phyloP scores from a whole-genome alignment of 2,797 vertebrate genomes.

The Xenopus petersii region DNA sequence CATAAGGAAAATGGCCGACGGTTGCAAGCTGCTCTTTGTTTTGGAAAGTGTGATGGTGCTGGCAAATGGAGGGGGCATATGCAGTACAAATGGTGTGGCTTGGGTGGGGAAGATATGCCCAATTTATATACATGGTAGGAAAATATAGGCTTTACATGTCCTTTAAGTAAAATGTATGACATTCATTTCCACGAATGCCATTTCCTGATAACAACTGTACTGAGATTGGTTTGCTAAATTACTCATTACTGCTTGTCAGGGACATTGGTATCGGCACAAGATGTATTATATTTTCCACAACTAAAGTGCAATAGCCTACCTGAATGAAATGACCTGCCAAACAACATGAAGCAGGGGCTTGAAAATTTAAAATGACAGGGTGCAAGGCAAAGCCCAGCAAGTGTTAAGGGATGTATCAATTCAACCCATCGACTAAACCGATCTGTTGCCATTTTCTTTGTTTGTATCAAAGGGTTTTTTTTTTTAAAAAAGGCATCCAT shows the following conservation, averaged over 20 bases:
- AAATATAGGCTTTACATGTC: too few species aligned
- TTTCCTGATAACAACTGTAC: slow-evolving; percentile 1
- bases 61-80: too few species aligned
- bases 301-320: slow-evolving; percentile 6
- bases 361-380: neutral
- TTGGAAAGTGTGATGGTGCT: too few species aligned
- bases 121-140: too few species aligned
- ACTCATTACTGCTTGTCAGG: slow-evolving; percentile 14
- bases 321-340: slow-evolving; percentile 40
- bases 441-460: too few species aligned
- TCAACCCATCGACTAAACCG: too few species aligned
- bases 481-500: too few species aligned
- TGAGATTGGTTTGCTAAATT: slow-evolving; percentile 17
- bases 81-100: too few species aligned
- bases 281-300: neutral
- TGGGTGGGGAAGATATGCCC: too few species aligned
- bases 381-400: neutral
- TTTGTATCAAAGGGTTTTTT: too few species aligned
- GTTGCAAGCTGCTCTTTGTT: too few species aligned
- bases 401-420: neutral
- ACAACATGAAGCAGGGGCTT: slow-evolving; percentile 17
- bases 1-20: too few species aligned
- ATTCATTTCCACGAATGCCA: slow-evolving; percentile 9
- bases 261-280: slow-evolving; percentile 37
- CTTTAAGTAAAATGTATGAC: slow-evolving; percentile 3